These are phyloP conservation scores for Anolis sagrei DNA, from an alignment of 2,113 vertebrate species.

Conservation along the genomic window DNA sequence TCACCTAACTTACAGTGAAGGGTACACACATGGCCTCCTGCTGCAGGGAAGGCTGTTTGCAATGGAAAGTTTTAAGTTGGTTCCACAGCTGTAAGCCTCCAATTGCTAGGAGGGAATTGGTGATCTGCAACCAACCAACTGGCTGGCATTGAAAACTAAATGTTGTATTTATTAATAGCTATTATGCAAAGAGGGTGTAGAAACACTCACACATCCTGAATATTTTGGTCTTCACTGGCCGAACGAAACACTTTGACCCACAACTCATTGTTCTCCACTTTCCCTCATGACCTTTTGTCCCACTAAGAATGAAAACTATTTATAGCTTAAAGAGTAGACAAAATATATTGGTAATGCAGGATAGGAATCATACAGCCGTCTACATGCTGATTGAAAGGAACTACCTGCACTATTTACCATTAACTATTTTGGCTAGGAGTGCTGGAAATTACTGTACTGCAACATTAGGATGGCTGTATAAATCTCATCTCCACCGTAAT, in stretches of 20 bases:
- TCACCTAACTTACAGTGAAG: background rate
- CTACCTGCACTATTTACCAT: too few species aligned
- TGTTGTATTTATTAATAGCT: background rate
- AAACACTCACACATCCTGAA: background rate
- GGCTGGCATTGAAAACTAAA: background rate
- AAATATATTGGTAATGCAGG: background rate
- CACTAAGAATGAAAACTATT: background rate
- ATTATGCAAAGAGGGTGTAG: background rate
- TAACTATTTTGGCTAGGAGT: too few species aligned
- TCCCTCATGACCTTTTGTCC: too few species aligned
- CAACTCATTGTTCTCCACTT: too few species aligned
- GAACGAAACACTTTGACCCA: too few species aligned
- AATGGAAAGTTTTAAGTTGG: background rate
- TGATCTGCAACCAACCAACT: too few species aligned
- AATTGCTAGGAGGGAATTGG: background rate
- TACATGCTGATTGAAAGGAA: too few species aligned
- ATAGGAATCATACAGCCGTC: too few species aligned
- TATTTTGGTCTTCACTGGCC: too few species aligned
- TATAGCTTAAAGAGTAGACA: background rate
- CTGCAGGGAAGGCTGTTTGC: background rate
- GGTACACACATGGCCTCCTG: background rate
- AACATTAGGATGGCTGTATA: too few species aligned
- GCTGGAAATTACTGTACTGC: too few species aligned
- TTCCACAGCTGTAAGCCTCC: background rate
- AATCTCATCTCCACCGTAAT: background rate